These are phyloP conservation scores for Microplitis mediator DNA, from an alignment of 1,140 invertebrate genomes.

Conservation along the genomic window DNA sequence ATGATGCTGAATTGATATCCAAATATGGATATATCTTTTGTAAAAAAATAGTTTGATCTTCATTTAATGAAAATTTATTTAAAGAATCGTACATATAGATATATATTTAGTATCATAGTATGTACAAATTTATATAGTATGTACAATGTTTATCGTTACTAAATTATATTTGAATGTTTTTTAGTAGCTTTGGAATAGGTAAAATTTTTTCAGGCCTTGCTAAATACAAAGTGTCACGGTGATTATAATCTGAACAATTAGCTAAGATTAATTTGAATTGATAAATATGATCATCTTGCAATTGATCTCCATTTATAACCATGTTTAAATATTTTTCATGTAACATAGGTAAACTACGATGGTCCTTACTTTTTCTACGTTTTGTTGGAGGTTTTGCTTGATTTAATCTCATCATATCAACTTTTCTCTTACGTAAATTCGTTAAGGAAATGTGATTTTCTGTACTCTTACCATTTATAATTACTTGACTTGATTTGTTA, in stretches of 20 bases:
- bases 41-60: neutral
- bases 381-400: neutral
- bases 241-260: neutral
- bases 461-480: too few relatives aligned
- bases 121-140: constrained; percentile 13
- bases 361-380: neutral
- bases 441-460: too few relatives aligned
- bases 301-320: neutral
- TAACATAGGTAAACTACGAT: neutral
- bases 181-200: neutral
- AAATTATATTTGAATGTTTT: constrained; percentile 3
- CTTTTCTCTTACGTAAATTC: too few relatives aligned
- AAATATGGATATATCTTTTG: constrained; percentile 4
- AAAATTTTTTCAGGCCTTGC: neutral
- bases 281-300: neutral
- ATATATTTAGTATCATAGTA: constrained; percentile 10
- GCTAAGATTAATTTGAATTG: neutral
- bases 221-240: neutral
- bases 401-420: too few relatives aligned
- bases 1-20: neutral
- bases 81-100: constrained; percentile 19
- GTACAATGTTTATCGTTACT: constrained; percentile 14
- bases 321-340: neutral
- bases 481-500: too few relatives aligned
- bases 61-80: neutral